Evolutionary conservation across 2,113 vertebrate genomes (phyloP).

Genomic region (Bubalus kerabau): DNA sequence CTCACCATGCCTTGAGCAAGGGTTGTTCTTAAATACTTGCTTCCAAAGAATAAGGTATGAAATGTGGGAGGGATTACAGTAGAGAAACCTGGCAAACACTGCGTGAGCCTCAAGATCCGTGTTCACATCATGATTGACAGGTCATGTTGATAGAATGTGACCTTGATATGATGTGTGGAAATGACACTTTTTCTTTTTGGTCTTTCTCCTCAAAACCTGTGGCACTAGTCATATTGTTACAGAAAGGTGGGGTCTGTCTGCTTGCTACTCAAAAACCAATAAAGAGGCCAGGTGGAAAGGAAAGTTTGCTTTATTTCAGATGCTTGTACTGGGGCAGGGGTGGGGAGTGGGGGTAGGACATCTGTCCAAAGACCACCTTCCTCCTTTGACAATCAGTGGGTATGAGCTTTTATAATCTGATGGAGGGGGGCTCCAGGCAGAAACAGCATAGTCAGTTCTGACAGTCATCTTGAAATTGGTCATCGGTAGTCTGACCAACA

Average conservation of each 20-base stretch:
- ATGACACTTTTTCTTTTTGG: not conserved
- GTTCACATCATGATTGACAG: too few species aligned
- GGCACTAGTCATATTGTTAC: not conserved
- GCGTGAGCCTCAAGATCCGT: too few species aligned
- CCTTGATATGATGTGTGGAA: too few species aligned
- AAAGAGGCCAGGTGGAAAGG: not conserved
- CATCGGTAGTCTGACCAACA: not conserved
- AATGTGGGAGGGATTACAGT: not conserved
- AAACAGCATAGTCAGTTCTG: not conserved
- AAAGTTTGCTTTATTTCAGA: not conserved
- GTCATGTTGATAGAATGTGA: not conserved
- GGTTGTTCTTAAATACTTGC: not conserved
- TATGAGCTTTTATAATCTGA: not conserved
- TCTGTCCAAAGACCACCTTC: not conserved
- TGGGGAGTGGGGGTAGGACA: fast-evolving
- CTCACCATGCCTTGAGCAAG: not conserved
- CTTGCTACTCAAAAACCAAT: not conserved
- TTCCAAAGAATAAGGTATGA: not conserved
- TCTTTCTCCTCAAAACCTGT: not conserved
- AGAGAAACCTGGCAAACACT: not conserved
- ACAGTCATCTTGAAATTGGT: not conserved
- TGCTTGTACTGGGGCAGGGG: fast-evolving
- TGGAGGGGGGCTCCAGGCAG: not conserved
- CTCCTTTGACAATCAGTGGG: not conserved
- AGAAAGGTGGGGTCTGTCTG: not conserved